These are phyloP conservation scores for Microctonus hyperodae DNA, from an alignment of 2,888 invertebrate genomes.

Conservation along the genomic window DNA sequence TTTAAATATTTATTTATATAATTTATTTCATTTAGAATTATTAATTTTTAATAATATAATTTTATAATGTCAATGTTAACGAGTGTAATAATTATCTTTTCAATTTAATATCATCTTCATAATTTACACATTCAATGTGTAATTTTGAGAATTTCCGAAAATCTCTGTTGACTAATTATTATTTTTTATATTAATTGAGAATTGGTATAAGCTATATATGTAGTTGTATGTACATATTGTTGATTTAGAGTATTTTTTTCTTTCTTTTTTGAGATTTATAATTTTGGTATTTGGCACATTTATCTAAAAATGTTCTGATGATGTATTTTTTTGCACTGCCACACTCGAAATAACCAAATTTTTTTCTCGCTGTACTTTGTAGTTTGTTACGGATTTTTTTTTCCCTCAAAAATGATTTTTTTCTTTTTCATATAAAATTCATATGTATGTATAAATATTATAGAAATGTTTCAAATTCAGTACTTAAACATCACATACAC, in stretches of 20 bases:
- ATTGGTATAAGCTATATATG: neutral
- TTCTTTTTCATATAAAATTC: slow-evolving; percentile 18
- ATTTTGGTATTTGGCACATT: neutral
- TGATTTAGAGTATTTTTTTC: neutral
- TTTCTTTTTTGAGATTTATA: neutral
- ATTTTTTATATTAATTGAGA: neutral
- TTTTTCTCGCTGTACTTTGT: neutral
- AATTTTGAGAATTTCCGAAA: neutral
- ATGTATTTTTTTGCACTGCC: neutral
- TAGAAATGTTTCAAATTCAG: slow-evolving; percentile 17
- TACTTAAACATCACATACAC: neutral
- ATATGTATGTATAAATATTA: neutral
- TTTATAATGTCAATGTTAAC: neutral
- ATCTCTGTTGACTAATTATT: neutral
- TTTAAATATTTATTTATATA: no score
- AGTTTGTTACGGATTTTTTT: neutral
- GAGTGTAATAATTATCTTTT: neutral
- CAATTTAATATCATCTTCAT: neutral
- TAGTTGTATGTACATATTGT: no score
- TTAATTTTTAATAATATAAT: no score
- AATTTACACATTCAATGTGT: neutral
- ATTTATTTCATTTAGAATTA: no score
- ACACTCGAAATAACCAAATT: neutral
- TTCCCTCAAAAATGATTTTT: no score
- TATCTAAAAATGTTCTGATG: neutral